Percentiles rank a stretch among this genome's conserved stretches.
Evolutionary conservation across 64 coral and sea anemone genomes (phyloP).

Genomic region (Anthopleura sola): DNA sequence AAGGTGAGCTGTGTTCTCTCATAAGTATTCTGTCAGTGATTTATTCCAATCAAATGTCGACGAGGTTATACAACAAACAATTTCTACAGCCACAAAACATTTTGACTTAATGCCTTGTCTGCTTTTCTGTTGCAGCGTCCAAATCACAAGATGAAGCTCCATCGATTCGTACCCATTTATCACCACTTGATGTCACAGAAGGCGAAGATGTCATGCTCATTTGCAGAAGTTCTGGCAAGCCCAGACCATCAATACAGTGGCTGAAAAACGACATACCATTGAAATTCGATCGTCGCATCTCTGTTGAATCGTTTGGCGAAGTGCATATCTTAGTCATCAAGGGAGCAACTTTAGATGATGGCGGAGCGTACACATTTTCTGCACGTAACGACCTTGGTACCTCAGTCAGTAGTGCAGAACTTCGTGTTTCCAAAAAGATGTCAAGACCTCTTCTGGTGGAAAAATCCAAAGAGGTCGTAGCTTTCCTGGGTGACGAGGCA

Average conservation of each 20-base stretch:
- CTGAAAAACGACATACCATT: slow-evolving; percentile 70
- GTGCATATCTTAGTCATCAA: slow-evolving; percentile 68
- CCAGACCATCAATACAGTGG: slow-evolving; percentile 86
- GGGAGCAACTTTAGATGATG: slow-evolving; percentile 58
- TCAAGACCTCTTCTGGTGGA: slow-evolving; percentile 54
- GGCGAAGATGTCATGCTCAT: slow-evolving; percentile 13
- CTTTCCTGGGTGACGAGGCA: slow-evolving; percentile 45
- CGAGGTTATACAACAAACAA: too few relatives aligned
- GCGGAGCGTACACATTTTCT: slow-evolving; percentile 83
- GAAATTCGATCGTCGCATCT: slow-evolving; percentile 47
- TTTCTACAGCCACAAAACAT: too few relatives aligned
- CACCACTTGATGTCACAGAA: slow-evolving; percentile 48
- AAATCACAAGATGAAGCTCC: slow-evolving; percentile 3
- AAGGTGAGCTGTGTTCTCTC: slow-evolving; percentile 49
- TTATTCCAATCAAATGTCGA: too few relatives aligned
- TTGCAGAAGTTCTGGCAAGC: slow-evolving; percentile 42
- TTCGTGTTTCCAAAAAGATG: slow-evolving; percentile 73
- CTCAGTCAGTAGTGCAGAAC: slow-evolving; percentile 73
- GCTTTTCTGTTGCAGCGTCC: not conserved
- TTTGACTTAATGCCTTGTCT: not conserved
- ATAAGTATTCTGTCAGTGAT: too few relatives aligned
- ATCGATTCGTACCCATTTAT: slow-evolving; percentile 8
- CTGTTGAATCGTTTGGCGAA: slow-evolving; percentile 41
- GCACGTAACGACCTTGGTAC: slow-evolving; percentile 71
- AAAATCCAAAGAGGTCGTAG: slow-evolving; percentile 67